Conservation (phyloP, 2,888 invertebrate species). For the Tridacna gigas region DNA sequence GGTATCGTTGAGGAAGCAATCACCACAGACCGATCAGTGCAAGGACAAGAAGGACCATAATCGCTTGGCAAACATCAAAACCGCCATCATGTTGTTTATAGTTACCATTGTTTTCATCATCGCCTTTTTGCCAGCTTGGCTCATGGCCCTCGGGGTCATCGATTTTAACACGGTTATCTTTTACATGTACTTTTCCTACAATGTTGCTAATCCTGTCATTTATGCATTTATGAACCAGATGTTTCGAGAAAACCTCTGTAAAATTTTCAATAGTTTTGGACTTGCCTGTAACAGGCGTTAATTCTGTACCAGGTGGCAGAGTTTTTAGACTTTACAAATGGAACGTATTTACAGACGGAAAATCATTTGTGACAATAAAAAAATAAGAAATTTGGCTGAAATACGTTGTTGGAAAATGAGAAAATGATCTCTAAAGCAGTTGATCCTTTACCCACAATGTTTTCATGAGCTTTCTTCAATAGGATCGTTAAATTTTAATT, state of each 20-base stretch:
- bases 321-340: too few relatives aligned
- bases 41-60: conserved; percentile 67
- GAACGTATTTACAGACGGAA: too few relatives aligned
- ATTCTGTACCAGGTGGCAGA: too few relatives aligned
- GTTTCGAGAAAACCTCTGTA: conserved; percentile 79
- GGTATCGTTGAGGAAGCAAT: conserved; percentile 35
- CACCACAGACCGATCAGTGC: conserved; percentile 9
- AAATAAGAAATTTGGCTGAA: too few relatives aligned
- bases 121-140: conserved; percentile 82
- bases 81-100: conserved; percentile 84
- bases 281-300: conserved; percentile 32
- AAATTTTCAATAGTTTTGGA: conserved; percentile 46
- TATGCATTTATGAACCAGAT: conserved; percentile 84
- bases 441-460: too few relatives aligned
- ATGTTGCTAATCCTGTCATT: conserved; percentile 83
- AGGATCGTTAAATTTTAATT: too few relatives aligned
- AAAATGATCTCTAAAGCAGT: too few relatives aligned
- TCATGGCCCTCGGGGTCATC: conserved; percentile 77
- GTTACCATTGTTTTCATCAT: conserved; percentile 83
- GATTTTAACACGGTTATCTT: conserved; percentile 76
- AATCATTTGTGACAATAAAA: too few relatives aligned
- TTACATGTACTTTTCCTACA: conserved; percentile 83
- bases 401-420: too few relatives aligned
- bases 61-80: conserved; percentile 80
- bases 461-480: too few relatives aligned